Conservation (phyloP, 2,888 invertebrate genomes). For the Drosophila borborema region DNA sequence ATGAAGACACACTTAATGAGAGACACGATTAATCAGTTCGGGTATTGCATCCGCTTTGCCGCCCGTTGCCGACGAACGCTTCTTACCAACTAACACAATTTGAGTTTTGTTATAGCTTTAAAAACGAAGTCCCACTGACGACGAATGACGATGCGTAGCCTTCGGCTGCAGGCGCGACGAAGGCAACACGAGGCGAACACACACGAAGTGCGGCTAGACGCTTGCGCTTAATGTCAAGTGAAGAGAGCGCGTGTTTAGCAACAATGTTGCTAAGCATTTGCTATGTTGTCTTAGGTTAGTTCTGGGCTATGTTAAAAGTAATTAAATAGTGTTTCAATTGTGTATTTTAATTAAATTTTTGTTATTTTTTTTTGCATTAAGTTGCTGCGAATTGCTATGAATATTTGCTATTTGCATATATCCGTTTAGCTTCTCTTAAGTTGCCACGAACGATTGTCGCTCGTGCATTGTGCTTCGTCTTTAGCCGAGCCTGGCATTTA, state of each 20-base stretch:
- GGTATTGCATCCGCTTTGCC: constrained; percentile 56
- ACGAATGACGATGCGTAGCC: constrained; percentile 19
- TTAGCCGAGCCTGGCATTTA: constrained; percentile 21
- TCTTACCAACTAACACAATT: constrained; percentile 82
- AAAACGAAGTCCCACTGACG: constrained; percentile 51
- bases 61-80: constrained; percentile 81
- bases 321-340: not conserved
- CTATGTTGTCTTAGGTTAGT: constrained; percentile 64
- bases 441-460: constrained; percentile 25
- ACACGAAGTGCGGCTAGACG: constrained; percentile 24
- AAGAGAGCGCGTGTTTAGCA: constrained; percentile 48
- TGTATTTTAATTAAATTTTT: not conserved
- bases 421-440: not conserved
- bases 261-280: constrained; percentile 56
- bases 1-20: constrained; percentile 9
- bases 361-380: not conserved
- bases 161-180: constrained; percentile 26
- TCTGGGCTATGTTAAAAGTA: accelerated
- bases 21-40: constrained; percentile 20
- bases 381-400: not conserved
- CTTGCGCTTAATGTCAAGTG: constrained; percentile 30
- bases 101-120: constrained; percentile 82
- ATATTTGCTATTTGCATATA: not conserved
- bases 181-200: constrained; percentile 19
- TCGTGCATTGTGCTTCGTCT: not conserved